Evolutionary conservation across 2,113 vertebrate genomes (phyloP).

Genomic region (Struthio camelus): DNA sequence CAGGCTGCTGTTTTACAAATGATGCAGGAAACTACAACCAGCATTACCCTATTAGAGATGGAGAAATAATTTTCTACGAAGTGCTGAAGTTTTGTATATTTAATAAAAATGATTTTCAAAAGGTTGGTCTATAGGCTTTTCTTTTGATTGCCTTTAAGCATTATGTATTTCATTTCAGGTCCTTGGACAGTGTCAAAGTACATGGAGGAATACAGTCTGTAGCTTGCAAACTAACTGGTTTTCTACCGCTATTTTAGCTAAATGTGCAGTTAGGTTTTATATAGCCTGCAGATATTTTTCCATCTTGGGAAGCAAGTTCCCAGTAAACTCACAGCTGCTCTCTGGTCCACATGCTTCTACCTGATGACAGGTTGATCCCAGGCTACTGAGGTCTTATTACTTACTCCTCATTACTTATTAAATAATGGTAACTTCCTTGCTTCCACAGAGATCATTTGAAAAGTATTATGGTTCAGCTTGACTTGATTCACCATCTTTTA

Average conservation of each 20-base stretch:
- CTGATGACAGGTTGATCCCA: neutral
- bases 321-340: neutral
- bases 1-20: neutral
- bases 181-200: neutral
- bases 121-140: neutral
- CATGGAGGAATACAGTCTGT: neutral
- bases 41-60: neutral
- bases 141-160: neutral
- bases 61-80: neutral
- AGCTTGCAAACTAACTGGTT: neutral
- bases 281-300: neutral
- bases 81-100: constrained; percentile 32
- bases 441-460: neutral
- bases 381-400: neutral
- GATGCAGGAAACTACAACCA: neutral
- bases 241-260: neutral
- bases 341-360: rapidly evolving
- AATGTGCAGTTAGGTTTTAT: neutral
- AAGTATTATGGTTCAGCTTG: neutral
- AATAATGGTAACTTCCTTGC: neutral
- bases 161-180: neutral
- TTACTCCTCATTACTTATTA: neutral
- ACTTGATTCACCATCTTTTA: neutral
- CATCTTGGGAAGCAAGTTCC: neutral
- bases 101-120: constrained; percentile 27